Conservation (phyloP, 2,888 invertebrate genomes). For the Hyposoter didymator region DNA sequence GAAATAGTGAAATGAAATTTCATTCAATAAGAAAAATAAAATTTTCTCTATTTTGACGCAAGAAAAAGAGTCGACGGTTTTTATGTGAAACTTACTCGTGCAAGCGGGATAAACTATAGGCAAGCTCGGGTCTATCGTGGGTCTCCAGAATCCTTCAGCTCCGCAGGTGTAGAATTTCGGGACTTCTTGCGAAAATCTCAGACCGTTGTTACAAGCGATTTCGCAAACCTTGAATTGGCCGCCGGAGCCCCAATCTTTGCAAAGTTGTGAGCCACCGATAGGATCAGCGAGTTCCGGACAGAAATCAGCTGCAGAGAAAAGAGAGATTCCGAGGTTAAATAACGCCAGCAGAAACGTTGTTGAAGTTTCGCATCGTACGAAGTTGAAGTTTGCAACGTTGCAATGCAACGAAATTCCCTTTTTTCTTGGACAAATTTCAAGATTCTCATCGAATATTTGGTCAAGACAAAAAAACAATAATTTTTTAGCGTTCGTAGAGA, state of each 20-base stretch:
- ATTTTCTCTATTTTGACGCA: neutral
- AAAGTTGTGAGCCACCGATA: constrained; percentile 95
- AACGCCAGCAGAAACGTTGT: neutral
- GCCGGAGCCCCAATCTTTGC: constrained; percentile 98
- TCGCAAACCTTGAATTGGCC: constrained; percentile 98
- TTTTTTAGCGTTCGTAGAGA: no score
- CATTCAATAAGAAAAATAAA: neutral
- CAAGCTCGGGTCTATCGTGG: constrained; percentile 91
- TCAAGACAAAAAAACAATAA: no score
- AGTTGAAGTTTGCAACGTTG: no score
- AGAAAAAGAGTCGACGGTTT: neutral
- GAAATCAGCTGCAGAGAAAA: constrained; percentile 91
- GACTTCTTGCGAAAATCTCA: constrained; percentile 96
- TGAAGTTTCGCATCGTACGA: no score
- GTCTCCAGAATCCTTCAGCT: constrained; percentile 99
- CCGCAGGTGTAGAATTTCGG: constrained; percentile 99
- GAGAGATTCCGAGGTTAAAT: constrained; percentile 12
- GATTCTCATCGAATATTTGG: no score
- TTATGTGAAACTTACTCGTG: constrained; percentile 88
- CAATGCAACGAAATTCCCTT: no score
- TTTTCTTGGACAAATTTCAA: no score
- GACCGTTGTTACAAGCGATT: constrained; percentile 93
- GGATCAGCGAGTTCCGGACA: constrained; percentile 96
- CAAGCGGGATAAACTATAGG: constrained; percentile 96
- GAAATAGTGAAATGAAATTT: constrained; percentile 18